A percentile compares a stretch with the other conserved stretches of the same genome.
Conservation (phyloP, 2,888 invertebrate species). For the Hydropsyche betteni region DNA sequence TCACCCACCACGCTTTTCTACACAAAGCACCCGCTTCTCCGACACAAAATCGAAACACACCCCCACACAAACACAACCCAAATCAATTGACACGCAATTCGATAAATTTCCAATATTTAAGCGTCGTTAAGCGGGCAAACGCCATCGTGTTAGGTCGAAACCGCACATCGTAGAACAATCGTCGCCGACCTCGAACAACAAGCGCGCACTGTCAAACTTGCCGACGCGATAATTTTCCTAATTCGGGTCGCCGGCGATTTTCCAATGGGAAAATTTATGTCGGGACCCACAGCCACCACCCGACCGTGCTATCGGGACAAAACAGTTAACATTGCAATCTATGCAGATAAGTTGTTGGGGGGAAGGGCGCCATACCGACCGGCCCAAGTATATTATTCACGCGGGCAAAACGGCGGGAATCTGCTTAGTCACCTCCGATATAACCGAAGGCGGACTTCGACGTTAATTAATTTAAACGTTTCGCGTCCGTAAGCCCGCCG, state of each 20-base stretch:
- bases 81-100: too few species aligned
- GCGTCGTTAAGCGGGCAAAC: too few species aligned
- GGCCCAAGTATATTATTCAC: slow-evolving; percentile 22
- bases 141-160: background rate
- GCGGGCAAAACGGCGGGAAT: slow-evolving; percentile 9
- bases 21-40: too few species aligned
- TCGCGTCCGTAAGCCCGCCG: background rate
- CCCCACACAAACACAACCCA: too few species aligned
- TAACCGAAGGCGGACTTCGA: slow-evolving; percentile 37
- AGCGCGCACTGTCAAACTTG: slow-evolving; percentile 23
- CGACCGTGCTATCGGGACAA: slow-evolving; percentile 43
- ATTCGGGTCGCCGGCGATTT: slow-evolving; percentile 21
- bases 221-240: slow-evolving; percentile 28
- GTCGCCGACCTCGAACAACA: slow-evolving; percentile 7
- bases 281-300: slow-evolving; percentile 13
- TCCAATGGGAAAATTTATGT: slow-evolving; percentile 31
- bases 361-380: slow-evolving; percentile 32
- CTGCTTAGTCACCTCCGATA: slow-evolving; percentile 36
- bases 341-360: slow-evolving; percentile 47
- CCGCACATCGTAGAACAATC: slow-evolving; percentile 11
- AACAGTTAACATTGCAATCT: slow-evolving; percentile 49
- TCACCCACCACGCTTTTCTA: too few species aligned
- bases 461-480: slow-evolving; percentile 35
- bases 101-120: too few species aligned
- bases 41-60: too few species aligned